phyloP scores from a whole-genome alignment of 2,888 invertebrate genomes.

The Macropis europaea region DNA sequence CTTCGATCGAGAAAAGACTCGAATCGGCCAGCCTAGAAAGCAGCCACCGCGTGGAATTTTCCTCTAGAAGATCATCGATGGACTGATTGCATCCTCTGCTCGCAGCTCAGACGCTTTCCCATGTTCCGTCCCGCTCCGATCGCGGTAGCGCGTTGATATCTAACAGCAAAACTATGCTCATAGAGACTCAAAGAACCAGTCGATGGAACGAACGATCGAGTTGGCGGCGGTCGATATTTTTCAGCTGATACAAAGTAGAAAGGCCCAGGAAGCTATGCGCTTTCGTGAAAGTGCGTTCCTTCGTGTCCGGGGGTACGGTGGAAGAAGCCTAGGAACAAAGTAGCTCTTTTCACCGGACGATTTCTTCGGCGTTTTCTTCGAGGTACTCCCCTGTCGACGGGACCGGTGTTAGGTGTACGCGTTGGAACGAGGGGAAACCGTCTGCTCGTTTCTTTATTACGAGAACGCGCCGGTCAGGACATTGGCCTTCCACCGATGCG shows the following conservation, averaged over 20 bases:
- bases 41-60: neutral
- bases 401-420: neutral
- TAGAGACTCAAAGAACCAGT: no score
- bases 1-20: no score
- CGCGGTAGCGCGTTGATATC: no score
- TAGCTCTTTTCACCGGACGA: conserved; percentile 11
- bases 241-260: conserved; percentile 23
- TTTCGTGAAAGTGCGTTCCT: conserved; percentile 19
- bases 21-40: neutral
- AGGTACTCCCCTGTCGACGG: neutral
- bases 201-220: no score
- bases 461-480: conserved; percentile 64
- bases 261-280: conserved; percentile 13
- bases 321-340: conserved; percentile 3
- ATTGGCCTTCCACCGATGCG: conserved; percentile 71
- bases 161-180: no score
- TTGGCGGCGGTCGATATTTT: no score
- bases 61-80: no score
- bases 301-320: neutral
- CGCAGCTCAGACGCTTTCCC: no score
- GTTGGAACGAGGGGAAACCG: conserved; percentile 37
- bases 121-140: no score
- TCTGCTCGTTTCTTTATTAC: conserved; percentile 52
- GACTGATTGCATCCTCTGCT: no score
- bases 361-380: conserved; percentile 1